Evolutionary conservation across 2,888 invertebrate genomes (phyloP).

Genomic region (Anagyrus pseudococci): DNA sequence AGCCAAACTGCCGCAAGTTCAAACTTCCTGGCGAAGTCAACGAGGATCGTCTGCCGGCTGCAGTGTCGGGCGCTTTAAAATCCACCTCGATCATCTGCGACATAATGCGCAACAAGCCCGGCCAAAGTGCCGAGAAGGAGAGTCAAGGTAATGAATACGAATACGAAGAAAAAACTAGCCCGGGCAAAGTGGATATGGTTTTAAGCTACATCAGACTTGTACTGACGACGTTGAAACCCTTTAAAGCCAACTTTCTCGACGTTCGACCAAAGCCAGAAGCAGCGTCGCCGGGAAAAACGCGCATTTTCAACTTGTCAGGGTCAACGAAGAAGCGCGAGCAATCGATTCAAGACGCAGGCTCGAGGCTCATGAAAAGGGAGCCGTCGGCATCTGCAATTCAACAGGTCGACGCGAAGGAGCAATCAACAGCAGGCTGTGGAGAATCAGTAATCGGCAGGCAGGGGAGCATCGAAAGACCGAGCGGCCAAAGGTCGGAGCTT

Average conservation of each 20-base stretch:
- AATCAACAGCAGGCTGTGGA: slow-evolving; percentile 16
- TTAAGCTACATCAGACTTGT: too few relatives aligned
- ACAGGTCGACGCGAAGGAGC: too few relatives aligned
- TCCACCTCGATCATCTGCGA: slow-evolving; percentile 34
- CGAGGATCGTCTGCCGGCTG: background rate
- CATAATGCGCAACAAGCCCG: slow-evolving; percentile 18
- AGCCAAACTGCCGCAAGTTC: too few relatives aligned
- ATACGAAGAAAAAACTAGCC: background rate
- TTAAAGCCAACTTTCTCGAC: background rate
- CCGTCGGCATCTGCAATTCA: too few relatives aligned
- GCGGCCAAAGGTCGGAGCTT: slow-evolving; percentile 22
- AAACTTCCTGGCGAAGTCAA: too few relatives aligned
- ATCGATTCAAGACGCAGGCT: too few relatives aligned
- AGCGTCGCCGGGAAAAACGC: background rate
- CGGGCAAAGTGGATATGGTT: slow-evolving; percentile 24
- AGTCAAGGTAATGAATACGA: too few relatives aligned
- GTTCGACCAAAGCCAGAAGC: background rate
- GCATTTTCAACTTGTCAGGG: too few relatives aligned
- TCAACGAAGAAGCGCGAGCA: too few relatives aligned
- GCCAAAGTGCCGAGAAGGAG: background rate
- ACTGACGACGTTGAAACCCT: too few relatives aligned
- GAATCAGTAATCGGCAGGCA: slow-evolving; percentile 32
- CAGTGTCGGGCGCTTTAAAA: slow-evolving; percentile 11
- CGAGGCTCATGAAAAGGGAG: too few relatives aligned
- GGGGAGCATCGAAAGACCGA: slow-evolving; percentile 42